phyloP scores from a whole-genome alignment of 1,140 invertebrate genomes.

The Sarcophaga peregrina region DNA sequence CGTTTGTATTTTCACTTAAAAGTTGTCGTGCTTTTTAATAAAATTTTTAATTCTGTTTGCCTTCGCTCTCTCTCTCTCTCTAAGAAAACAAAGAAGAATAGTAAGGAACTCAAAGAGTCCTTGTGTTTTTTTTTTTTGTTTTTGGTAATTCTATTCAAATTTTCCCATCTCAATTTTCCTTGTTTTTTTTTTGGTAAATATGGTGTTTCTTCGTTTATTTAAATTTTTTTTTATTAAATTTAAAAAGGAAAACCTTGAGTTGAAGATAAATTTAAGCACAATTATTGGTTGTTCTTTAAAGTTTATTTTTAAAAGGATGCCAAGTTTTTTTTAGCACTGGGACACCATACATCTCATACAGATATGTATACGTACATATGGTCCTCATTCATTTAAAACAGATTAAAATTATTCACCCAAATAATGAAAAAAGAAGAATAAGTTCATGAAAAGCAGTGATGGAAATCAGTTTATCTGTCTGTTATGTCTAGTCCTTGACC shows the following conservation, averaged over 20 bases:
- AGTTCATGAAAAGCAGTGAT: no score
- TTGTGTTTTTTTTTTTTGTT: background rate
- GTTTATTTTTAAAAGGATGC: background rate
- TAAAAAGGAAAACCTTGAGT: background rate
- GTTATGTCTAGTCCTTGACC: no score
- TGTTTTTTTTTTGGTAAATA: background rate
- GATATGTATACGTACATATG: no score
- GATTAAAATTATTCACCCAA: no score
- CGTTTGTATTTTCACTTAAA: conserved; percentile 7
- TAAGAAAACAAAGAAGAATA: background rate
- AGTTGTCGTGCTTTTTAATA: background rate
- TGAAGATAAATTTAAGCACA: background rate
- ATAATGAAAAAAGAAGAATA: no score
- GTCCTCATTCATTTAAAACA: no score
- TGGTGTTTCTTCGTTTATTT: background rate
- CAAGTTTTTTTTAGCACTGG: no score
- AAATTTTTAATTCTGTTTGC: conserved; percentile 8
- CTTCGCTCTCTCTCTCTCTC: background rate
- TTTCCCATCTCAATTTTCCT: background rate
- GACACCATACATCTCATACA: no score
- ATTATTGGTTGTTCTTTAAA: background rate
- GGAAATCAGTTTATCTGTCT: no score
- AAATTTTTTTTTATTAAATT: background rate
- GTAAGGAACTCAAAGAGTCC: background rate
- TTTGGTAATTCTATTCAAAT: background rate